Conservation (phyloP, 2,888 invertebrate species). For the Cacoxenus indagator region DNA sequence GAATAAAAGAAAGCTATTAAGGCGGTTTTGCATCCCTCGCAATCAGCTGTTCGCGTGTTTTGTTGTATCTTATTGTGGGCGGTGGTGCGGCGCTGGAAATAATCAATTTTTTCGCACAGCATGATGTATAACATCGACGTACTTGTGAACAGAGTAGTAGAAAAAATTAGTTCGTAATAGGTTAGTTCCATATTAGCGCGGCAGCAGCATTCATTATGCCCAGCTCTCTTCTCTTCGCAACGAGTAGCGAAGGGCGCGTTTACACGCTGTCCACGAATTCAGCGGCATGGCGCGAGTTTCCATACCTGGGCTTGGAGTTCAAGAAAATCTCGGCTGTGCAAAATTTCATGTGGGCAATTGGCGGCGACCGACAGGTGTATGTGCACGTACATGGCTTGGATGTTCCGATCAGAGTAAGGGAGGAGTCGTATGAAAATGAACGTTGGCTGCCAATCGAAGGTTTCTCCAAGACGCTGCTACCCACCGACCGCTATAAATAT, state of each 20-base stretch:
- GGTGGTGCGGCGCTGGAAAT: neutral
- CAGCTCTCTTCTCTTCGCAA: slow-evolving; percentile 83
- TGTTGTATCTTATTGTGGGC: neutral
- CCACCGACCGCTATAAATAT: slow-evolving; percentile 89
- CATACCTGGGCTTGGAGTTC: slow-evolving; percentile 86
- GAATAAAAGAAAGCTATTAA: too few relatives aligned
- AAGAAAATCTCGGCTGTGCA: slow-evolving; percentile 89
- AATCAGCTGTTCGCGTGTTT: neutral
- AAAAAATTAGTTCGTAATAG: too few relatives aligned
- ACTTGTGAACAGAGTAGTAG: neutral
- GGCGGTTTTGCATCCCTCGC: too few relatives aligned
- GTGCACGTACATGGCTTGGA: slow-evolving; percentile 91
- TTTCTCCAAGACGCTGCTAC: slow-evolving; percentile 85
- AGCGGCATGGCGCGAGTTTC: slow-evolving; percentile 87
- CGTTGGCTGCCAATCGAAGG: slow-evolving; percentile 93
- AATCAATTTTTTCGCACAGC: slow-evolving; percentile 15
- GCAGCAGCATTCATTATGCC: slow-evolving; percentile 72
- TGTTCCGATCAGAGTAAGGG: slow-evolving; percentile 90
- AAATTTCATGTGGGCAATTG: slow-evolving; percentile 92
- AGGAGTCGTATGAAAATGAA: slow-evolving; percentile 94
- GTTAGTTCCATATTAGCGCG: neutral
- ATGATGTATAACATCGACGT: neutral
- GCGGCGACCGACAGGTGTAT: slow-evolving; percentile 93
- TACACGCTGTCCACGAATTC: slow-evolving; percentile 86
- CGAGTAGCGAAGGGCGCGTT: slow-evolving; percentile 90